Evolutionary conservation across 2,888 invertebrate genomes (phyloP), one percentile per base, ranked within the genome.

Genomic region (Nasonia oneida): DNA sequence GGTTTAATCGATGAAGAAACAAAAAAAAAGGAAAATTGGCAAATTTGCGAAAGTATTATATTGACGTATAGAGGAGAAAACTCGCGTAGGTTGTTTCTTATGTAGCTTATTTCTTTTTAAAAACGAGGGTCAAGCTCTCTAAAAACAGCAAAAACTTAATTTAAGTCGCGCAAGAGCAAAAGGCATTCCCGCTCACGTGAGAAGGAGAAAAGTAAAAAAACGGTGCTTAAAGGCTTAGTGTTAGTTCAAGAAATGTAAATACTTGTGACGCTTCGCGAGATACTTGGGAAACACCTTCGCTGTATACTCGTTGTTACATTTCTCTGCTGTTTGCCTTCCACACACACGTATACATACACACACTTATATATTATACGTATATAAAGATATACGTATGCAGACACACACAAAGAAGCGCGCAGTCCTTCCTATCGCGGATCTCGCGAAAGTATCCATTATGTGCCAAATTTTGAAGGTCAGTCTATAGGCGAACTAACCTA

Each of bases 381-480:
- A n/a, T 57, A 6, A 15, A 57, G 2, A 57, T 15, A 57, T 15
- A 57, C 5, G 2, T n/a, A 53, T 14, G 73, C 42, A 42, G 18
- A 73, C 73, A 73, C 15, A 39, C 23, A 39, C 71, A 14, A 18
- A 67, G 29, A 29, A 67, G 86, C 88, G 88, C 88, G 88, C 88
- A 84, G 84, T 86, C 82, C 87, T 88, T 83, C 86, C 83, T 42
- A 73, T 83, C 85, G 86, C 89, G 88, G 87, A 88, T 88, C 88
- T 86, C 87, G 87, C 86, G 87, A 88, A 87, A 88, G 88, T 88
- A 87, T 88, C 86, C 87, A 86, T 87, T 87, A 90, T 89, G 90
- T 91, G 90, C 90, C 90, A 91, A 91, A 90, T 90, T 90, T 89
- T 84, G 82, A 88, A 88, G 89, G 90, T 89, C 90, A 89, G 89